These are phyloP conservation scores for Grantiella picta DNA, from an alignment of 2,113 vertebrate genomes.

Conservation along the genomic window DNA sequence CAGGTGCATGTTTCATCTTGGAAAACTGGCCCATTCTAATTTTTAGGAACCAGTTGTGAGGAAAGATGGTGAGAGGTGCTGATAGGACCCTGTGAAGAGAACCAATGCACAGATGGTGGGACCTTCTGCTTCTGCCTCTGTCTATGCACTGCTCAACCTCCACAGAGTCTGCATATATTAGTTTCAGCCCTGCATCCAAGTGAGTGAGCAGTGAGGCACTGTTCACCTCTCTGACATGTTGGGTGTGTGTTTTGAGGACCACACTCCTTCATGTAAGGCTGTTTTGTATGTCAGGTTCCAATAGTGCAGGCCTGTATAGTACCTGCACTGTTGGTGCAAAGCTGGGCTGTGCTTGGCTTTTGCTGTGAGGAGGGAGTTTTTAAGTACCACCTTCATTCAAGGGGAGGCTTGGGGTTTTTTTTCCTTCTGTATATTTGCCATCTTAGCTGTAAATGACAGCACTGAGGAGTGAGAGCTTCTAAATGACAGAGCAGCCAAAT, in stretches of 20 bases:
- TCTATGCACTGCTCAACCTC: background rate
- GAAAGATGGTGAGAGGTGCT: background rate
- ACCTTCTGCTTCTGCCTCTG: background rate
- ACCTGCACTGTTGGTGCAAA: background rate
- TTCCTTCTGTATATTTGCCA: background rate
- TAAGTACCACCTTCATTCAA: background rate
- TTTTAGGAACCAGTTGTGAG: background rate
- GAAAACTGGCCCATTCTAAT: background rate
- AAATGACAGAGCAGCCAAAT: background rate
- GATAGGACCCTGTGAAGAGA: background rate
- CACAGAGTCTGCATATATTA: background rate
- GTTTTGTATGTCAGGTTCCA: background rate
- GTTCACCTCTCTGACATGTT: background rate
- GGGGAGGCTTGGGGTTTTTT: background rate
- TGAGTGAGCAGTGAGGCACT: background rate
- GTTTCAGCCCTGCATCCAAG: background rate
- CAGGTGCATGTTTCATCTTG: background rate
- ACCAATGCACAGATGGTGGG: background rate
- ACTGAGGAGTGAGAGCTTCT: background rate
- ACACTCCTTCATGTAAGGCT: background rate
- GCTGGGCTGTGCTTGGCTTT: background rate
- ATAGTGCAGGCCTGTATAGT: background rate
- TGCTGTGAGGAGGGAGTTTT: background rate
- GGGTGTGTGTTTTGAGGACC: background rate
- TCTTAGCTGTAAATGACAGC: background rate